A percentile compares a stretch with the other conserved stretches of the same genome.
Conservation (phyloP, 1,140 invertebrate genomes). For the Paramacrobiotus metropolitanus region DNA sequence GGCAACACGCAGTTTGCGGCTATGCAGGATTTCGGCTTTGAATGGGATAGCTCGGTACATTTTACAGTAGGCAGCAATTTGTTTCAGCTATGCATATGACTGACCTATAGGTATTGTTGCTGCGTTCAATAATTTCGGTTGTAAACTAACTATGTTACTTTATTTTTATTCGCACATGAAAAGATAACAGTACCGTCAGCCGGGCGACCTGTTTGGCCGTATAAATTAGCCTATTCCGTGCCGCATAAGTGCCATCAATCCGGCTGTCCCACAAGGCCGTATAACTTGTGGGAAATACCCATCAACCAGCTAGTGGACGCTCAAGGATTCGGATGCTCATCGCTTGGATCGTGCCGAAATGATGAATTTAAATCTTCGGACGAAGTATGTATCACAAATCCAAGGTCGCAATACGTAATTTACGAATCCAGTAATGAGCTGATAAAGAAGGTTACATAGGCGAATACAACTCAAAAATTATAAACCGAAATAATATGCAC, state of each 20-base stretch:
- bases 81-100: neutral
- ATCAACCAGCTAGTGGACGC: slow-evolving; percentile 71
- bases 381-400: slow-evolving; percentile 37
- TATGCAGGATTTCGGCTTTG: slow-evolving; percentile 60
- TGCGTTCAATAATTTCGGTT: neutral
- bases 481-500: too few relatives aligned
- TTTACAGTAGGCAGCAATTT: slow-evolving; percentile 5
- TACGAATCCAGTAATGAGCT: neutral
- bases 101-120: neutral
- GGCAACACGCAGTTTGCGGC: slow-evolving; percentile 67
- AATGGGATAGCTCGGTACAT: slow-evolving; percentile 21
- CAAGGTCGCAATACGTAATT: neutral
- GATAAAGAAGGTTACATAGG: too few relatives aligned
- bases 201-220: slow-evolving; percentile 68
- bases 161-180: slow-evolving; percentile 30
- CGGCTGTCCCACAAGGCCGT: slow-evolving; percentile 66
- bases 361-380: slow-evolving; percentile 64
- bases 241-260: slow-evolving; percentile 72
- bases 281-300: slow-evolving; percentile 78
- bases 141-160: neutral
- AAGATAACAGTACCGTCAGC: slow-evolving; percentile 61
- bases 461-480: too few relatives aligned
- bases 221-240: slow-evolving; percentile 71
- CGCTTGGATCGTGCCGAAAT: slow-evolving; percentile 73
- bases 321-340: slow-evolving; percentile 46